Evolutionary conservation across 2,797 vertebrate species (phyloP).

Genomic region (Oophaga sylvatica): DNA sequence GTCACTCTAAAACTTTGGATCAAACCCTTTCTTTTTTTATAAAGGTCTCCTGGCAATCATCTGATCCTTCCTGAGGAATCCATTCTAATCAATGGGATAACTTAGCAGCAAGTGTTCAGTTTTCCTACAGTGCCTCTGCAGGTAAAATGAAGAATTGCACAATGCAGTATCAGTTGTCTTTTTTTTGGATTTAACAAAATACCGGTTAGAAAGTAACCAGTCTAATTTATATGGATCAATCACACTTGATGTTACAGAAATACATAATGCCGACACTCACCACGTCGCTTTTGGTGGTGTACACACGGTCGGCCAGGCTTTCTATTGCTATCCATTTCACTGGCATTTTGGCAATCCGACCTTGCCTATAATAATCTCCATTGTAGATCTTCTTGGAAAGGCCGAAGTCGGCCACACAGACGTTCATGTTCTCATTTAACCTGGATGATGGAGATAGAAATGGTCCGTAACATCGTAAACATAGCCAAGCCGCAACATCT

Average conservation of each 20-base stretch:
- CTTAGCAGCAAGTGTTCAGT: not conserved
- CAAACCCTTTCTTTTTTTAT: not conserved
- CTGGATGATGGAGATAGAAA: slow-evolving; percentile 66
- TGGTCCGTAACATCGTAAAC: not conserved
- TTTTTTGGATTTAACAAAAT: not conserved
- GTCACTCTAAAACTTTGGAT: not conserved
- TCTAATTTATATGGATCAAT: not conserved
- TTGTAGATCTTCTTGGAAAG: slow-evolving; percentile 95
- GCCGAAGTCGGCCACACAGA: slow-evolving; percentile 91
- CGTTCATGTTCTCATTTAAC: slow-evolving; percentile 93
- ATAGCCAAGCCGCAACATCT: not conserved
- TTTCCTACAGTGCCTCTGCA: not conserved
- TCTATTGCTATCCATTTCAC: slow-evolving; percentile 96
- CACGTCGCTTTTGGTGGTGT: slow-evolving; percentile 93
- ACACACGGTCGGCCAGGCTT: slow-evolving; percentile 89
- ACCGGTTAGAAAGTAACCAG: not conserved
- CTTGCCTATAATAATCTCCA: slow-evolving; percentile 91
- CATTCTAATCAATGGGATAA: not conserved
- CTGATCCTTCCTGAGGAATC: not conserved
- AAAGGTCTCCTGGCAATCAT: not conserved
- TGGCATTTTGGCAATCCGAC: slow-evolving; percentile 92
- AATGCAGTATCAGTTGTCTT: too few relatives aligned
- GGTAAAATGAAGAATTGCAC: not conserved
- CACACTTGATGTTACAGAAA: not conserved
- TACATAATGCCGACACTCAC: slow-evolving; percentile 69